phyloP scores from a whole-genome alignment of 2,888 invertebrate genomes.

The Philaethria dido region DNA sequence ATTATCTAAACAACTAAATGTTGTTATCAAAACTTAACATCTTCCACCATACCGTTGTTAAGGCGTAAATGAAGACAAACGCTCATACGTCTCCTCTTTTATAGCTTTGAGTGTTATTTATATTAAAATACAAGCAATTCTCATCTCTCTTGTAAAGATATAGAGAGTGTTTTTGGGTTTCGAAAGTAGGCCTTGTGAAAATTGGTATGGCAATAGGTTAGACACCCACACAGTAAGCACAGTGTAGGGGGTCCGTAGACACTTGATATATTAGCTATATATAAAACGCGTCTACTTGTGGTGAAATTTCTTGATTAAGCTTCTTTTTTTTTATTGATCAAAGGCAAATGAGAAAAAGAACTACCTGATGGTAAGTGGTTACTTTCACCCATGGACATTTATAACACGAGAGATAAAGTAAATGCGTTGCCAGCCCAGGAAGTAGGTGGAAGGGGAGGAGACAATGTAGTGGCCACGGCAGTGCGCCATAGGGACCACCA shows the following conservation, averaged over 20 bases:
- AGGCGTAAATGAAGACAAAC: conserved; percentile 47
- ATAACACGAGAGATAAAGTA: too few species aligned
- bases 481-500: too few species aligned
- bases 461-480: too few species aligned
- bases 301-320: too few species aligned
- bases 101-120: conserved; percentile 35
- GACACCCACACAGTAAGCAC: conserved; percentile 31
- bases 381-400: too few species aligned
- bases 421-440: too few species aligned
- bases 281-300: too few species aligned
- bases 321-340: too few species aligned
- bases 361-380: too few species aligned
- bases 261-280: not conserved
- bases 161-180: conserved; percentile 29
- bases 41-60: conserved; percentile 11
- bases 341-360: too few species aligned
- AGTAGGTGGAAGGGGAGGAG: too few species aligned
- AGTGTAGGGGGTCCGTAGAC: conserved; percentile 29
- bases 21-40: conserved; percentile 2
- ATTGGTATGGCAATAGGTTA: conserved; percentile 30
- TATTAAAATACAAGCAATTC: conserved; percentile 3
- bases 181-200: conserved; percentile 14
- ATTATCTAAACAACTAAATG: conserved; percentile 6
- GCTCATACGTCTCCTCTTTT: conserved; percentile 41
- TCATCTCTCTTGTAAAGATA: conserved; percentile 2